phyloP scores from a whole-genome alignment of 2,888 invertebrate genomes.

The Ophonus ardosiacus region DNA sequence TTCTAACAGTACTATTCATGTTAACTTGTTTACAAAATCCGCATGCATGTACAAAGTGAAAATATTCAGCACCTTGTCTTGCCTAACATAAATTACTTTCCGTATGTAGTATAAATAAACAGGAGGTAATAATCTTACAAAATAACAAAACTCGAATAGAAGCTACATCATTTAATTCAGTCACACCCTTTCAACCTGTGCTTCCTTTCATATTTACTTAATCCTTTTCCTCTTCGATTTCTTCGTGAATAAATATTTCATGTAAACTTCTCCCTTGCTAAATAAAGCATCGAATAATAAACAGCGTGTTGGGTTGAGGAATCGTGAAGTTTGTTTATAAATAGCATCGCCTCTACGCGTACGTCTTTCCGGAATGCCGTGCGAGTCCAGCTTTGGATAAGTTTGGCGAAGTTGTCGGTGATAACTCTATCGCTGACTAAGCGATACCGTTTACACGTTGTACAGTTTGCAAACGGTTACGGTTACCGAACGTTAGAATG shows the following conservation, averaged over 20 bases:
- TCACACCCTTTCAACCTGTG: not conserved
- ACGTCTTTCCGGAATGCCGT: not conserved
- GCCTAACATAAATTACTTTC: no score
- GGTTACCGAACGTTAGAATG: slow-evolving; percentile 7
- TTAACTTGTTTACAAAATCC: no score
- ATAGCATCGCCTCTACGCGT: not conserved
- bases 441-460: slow-evolving; percentile 28
- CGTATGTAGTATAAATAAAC: no score
- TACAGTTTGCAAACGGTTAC: not conserved
- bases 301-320: not conserved
- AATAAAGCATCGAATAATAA: slow-evolving; percentile 9
- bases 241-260: slow-evolving; percentile 12
- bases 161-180: not conserved
- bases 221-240: not conserved
- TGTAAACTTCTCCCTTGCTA: not conserved
- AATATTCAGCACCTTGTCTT: no score
- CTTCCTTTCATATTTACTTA: not conserved
- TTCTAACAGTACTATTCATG: no score
- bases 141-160: not conserved
- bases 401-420: slow-evolving; percentile 5
- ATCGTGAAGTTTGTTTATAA: slow-evolving; percentile 17
- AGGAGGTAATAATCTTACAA: not conserved
- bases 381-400: not conserved
- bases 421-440: slow-evolving; percentile 39
- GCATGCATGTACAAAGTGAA: no score